Percentiles rank a stretch among this genome's conserved stretches.
Evolutionary conservation across 2,797 vertebrate species (phyloP).

Genomic region (Allobates femoralis): DNA sequence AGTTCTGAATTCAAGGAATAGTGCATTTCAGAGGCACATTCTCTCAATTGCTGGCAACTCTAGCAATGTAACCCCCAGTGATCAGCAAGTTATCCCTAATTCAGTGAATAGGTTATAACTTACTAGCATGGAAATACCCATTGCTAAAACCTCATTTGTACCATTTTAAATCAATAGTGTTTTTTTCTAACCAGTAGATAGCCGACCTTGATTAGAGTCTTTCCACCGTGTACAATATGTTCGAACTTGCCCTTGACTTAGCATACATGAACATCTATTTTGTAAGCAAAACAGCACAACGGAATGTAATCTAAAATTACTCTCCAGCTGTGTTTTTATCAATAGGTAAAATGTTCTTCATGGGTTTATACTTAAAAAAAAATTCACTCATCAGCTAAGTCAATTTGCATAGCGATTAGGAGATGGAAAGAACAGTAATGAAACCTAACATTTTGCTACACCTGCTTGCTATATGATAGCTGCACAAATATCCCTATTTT

Average conservation of each 20-base stretch:
- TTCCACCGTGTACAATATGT: neutral
- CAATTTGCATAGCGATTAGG: constrained; percentile 58
- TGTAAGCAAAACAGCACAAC: neutral
- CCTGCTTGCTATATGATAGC: constrained; percentile 45
- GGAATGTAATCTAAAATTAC: constrained; percentile 41
- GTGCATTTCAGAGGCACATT: no score
- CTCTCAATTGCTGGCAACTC: no score
- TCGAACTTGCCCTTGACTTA: constrained; percentile 19
- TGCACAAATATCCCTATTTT: neutral
- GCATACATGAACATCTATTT: constrained; percentile 20
- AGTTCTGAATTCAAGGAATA: no score
- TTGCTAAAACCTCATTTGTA: neutral
- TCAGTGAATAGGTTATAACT: neutral
- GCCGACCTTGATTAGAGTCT: neutral
- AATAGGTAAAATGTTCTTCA: constrained; percentile 53
- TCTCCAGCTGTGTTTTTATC: constrained; percentile 62
- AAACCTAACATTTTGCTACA: constrained; percentile 35
- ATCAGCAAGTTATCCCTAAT: no score
- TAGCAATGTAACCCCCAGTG: no score
- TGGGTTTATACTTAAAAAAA: constrained; percentile 37
- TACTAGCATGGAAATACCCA: neutral
- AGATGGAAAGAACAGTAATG: constrained; percentile 33
- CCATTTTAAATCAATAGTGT: neutral
- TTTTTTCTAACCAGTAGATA: neutral
- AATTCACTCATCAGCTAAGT: constrained; percentile 27